Evolutionary conservation across 1,140 invertebrate species (phyloP).

Genomic region (Saccostrea echinata): DNA sequence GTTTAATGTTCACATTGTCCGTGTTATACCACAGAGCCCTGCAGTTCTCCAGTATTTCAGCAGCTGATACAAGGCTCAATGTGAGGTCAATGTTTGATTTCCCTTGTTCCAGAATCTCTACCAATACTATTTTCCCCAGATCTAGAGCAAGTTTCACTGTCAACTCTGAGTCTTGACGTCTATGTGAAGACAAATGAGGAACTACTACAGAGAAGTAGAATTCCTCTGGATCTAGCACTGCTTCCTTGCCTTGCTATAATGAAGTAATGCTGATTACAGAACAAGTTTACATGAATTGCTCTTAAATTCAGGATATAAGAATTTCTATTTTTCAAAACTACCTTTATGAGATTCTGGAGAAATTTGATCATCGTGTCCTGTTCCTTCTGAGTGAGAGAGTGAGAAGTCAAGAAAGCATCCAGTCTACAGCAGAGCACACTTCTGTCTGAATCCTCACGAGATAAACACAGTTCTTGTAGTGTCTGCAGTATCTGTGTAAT

Average conservation of each 20-base stretch:
- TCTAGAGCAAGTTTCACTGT: background rate
- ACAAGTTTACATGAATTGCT: background rate
- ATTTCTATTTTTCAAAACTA: background rate
- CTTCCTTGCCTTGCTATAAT: background rate
- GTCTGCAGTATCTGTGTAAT: background rate
- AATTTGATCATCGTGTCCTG: background rate
- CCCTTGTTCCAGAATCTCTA: background rate
- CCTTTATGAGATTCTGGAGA: background rate
- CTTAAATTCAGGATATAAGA: background rate
- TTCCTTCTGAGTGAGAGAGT: background rate
- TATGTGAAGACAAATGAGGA: background rate
- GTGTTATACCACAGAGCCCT: background rate
- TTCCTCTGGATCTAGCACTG: slow-evolving; percentile 12
- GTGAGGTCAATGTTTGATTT: background rate
- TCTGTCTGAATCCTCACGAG: background rate
- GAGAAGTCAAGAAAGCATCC: background rate
- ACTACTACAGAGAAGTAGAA: background rate
- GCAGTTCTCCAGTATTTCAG: background rate
- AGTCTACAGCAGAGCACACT: background rate
- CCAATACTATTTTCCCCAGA: background rate
- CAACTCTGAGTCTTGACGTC: background rate
- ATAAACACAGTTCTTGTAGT: slow-evolving; percentile 1
- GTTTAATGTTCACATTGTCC: background rate
- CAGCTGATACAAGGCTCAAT: background rate
- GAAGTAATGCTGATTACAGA: background rate